phyloP scores from a whole-genome alignment of 1,140 invertebrate species.

The Muscidifurax raptorellus region DNA sequence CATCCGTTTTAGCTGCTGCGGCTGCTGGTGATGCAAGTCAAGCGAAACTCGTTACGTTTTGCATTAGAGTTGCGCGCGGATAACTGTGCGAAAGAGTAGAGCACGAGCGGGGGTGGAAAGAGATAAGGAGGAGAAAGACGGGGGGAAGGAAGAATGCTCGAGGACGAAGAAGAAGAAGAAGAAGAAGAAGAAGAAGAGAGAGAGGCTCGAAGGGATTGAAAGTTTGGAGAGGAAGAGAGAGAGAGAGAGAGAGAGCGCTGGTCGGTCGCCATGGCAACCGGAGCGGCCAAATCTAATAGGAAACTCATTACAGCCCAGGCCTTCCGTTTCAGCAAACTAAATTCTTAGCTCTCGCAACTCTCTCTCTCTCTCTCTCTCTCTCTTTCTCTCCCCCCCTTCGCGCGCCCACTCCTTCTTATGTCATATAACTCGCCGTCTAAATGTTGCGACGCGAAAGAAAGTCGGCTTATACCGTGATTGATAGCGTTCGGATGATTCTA shows the following conservation, averaged over 20 bases:
- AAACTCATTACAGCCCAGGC: constrained; percentile 71
- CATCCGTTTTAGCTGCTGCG: too few relatives aligned
- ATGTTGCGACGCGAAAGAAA: constrained; percentile 30
- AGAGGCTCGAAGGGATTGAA: constrained; percentile 60
- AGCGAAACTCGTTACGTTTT: constrained; percentile 52
- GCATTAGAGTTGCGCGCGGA: constrained; percentile 44
- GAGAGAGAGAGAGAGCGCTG: constrained; percentile 36
- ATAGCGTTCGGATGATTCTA: constrained; percentile 11
- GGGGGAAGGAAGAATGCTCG: background rate
- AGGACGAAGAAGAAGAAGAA: constrained; percentile 33
- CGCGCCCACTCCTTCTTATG: constrained; percentile 47
- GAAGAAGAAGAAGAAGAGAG: constrained; percentile 29
- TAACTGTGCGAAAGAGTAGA: background rate
- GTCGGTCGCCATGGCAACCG: constrained; percentile 64
- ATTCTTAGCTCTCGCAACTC: constrained; percentile 64
- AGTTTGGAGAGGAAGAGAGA: constrained; percentile 55
- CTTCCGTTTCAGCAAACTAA: constrained; percentile 69
- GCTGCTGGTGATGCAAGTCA: background rate
- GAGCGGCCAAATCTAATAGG: constrained; percentile 72
- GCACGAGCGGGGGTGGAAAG: background rate
- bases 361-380: background rate
- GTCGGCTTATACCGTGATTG: constrained; percentile 34
- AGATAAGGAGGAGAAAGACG: background rate
- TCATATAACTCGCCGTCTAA: constrained; percentile 23
- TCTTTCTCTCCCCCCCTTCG: too few relatives aligned